Evolutionary conservation across 2,888 invertebrate genomes (phyloP).

Genomic region (Drosophila acutilabella): DNA sequence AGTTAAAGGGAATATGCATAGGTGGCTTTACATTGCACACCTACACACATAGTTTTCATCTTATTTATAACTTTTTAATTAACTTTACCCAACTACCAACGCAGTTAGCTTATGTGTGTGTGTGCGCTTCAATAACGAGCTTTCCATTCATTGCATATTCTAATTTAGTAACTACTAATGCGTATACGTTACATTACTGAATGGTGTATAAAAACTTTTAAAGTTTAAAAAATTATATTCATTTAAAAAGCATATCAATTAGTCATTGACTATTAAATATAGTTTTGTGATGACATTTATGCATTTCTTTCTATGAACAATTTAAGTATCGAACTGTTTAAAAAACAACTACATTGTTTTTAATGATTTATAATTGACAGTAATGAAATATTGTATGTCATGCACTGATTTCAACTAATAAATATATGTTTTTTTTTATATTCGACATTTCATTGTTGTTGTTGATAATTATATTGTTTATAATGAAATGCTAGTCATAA

Average conservation of each 20-base stretch:
- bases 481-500: too few relatives aligned
- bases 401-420: too few relatives aligned
- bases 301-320: too few relatives aligned
- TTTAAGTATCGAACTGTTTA: too few relatives aligned
- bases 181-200: conserved; percentile 5
- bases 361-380: too few relatives aligned
- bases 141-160: neutral
- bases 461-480: too few relatives aligned
- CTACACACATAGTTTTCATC: conserved; percentile 18
- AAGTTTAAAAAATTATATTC: neutral
- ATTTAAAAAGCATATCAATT: neutral
- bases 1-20: conserved; percentile 12
- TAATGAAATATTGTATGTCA: too few relatives aligned
- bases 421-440: too few relatives aligned
- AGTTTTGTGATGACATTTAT: too few relatives aligned
- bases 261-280: neutral
- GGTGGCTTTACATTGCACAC: conserved; percentile 3
- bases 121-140: too few relatives aligned
- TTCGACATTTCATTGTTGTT: too few relatives aligned
- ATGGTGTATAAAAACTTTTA: neutral
- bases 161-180: neutral
- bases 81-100: conserved; percentile 27
- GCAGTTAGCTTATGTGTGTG: neutral
- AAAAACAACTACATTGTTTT: too few relatives aligned
- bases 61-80: conserved; percentile 67